phyloP scores from a whole-genome alignment of 2,888 invertebrate genomes.

The Drosophila rellima region DNA sequence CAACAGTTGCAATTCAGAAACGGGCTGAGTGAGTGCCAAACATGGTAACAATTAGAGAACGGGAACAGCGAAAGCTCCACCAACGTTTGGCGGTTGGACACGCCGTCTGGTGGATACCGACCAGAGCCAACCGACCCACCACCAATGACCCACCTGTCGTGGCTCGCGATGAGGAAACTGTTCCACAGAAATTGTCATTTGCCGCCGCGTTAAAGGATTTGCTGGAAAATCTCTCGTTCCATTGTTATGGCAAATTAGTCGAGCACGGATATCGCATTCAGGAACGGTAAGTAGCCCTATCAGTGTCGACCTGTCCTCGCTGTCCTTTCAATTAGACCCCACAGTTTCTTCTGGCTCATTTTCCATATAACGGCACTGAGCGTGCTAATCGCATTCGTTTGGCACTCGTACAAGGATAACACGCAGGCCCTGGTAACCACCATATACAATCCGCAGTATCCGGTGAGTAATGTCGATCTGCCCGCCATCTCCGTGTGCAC shows the following conservation, averaged over 20 bases:
- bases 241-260: constrained; percentile 84
- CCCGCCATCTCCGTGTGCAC: constrained; percentile 88
- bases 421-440: constrained; percentile 69
- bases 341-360: constrained; percentile 82
- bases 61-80: constrained; percentile 5
- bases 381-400: constrained; percentile 78
- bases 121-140: constrained; percentile 7
- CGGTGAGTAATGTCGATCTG: constrained; percentile 87
- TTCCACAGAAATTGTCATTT: constrained; percentile 71
- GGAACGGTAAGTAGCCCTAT: constrained; percentile 75
- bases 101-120: constrained; percentile 82
- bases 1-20: constrained; percentile 77
- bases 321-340: constrained; percentile 63
- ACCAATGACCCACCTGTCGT: constrained; percentile 5
- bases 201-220: constrained; percentile 80
- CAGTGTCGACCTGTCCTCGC: not conserved
- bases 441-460: constrained; percentile 84
- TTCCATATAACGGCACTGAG: constrained; percentile 78
- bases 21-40: constrained; percentile 61
- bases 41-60: constrained; percentile 35
- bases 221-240: constrained; percentile 82
- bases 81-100: constrained; percentile 70
- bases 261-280: constrained; percentile 74
- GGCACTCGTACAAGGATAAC: constrained; percentile 58
- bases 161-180: constrained; percentile 33